Percentiles rank a stretch among this genome's conserved stretches.
phyloP scores from a whole-genome alignment of 2,113 vertebrate species.

The Pterocles orientalis region DNA sequence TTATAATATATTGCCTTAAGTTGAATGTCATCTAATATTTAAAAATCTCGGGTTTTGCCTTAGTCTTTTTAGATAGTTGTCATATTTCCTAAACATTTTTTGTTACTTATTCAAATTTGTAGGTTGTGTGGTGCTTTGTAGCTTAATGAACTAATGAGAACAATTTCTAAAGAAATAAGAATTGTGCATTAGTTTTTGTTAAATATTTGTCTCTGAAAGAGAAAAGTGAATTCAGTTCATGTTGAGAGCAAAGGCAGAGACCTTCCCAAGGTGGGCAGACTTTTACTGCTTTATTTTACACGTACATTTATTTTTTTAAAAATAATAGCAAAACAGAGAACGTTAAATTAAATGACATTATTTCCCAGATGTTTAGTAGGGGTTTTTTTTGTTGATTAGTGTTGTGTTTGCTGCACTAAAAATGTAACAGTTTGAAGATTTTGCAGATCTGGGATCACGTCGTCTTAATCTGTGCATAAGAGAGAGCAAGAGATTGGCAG shows the following conservation, averaged over 20 bases:
- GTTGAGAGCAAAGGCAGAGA: neutral
- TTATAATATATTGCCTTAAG: neutral
- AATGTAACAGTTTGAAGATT: neutral
- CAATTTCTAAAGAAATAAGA: neutral
- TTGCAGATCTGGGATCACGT: neutral
- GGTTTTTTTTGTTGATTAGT: neutral
- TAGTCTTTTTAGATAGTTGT: neutral
- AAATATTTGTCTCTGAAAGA: neutral
- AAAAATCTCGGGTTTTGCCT: neutral
- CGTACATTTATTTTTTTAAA: neutral
- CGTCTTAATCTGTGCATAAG: too few species aligned
- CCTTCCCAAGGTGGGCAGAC: neutral
- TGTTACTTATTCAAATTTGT: neutral
- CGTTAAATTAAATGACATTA: neutral
- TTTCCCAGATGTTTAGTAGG: neutral
- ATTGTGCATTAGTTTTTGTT: neutral
- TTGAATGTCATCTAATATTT: neutral
- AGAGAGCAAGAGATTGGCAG: neutral
- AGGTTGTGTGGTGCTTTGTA: neutral
- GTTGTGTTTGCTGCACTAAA: neutral
- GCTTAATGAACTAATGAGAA: neutral
- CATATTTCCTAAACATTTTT: neutral
- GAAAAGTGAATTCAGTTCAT: neutral
- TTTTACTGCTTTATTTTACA: neutral
- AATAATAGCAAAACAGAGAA: neutral